These are phyloP conservation scores for Magallana angulata DNA, from an alignment of 1,140 invertebrate genomes.

Conservation along the genomic window DNA sequence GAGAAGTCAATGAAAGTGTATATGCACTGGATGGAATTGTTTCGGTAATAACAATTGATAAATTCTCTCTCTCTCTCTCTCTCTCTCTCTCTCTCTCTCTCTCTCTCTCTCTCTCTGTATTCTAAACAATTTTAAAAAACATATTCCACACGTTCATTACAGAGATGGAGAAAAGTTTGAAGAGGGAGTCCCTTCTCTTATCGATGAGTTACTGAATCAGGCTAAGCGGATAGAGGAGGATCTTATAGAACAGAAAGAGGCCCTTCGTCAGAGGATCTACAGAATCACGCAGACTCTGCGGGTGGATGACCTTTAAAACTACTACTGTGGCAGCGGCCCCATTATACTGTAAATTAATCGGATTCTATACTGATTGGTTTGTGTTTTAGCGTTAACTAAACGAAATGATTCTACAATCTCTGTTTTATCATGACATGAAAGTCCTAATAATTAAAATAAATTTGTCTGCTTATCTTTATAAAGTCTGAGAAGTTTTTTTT, in stretches of 20 bases:
- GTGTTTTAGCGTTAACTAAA: too few relatives aligned
- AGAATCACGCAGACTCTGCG: background rate
- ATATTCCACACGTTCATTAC: background rate
- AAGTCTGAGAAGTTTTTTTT: too few relatives aligned
- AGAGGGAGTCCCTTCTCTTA: background rate
- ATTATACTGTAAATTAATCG: too few relatives aligned
- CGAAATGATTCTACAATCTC: too few relatives aligned
- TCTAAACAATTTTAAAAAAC: background rate
- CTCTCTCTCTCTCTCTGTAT: background rate
- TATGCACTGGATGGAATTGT: conserved; percentile 19
- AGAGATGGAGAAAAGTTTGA: conserved; percentile 23
- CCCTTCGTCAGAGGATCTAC: conserved; percentile 2
- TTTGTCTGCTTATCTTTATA: too few relatives aligned
- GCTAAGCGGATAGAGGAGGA: background rate
- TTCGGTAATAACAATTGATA: background rate
- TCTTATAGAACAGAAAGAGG: background rate
- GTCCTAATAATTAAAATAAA: too few relatives aligned
- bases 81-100: background rate
- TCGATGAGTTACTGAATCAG: conserved; percentile 8
- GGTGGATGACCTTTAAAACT: background rate
- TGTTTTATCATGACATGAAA: too few relatives aligned
- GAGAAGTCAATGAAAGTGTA: conserved; percentile 7
- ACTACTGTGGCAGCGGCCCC: too few relatives aligned
- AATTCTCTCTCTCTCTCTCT: background rate
- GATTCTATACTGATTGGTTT: too few relatives aligned